A percentile compares a stretch with the other conserved stretches of the same genome.
Conservation (phyloP, 2,888 invertebrate species). For the Ormia ochracea region DNA sequence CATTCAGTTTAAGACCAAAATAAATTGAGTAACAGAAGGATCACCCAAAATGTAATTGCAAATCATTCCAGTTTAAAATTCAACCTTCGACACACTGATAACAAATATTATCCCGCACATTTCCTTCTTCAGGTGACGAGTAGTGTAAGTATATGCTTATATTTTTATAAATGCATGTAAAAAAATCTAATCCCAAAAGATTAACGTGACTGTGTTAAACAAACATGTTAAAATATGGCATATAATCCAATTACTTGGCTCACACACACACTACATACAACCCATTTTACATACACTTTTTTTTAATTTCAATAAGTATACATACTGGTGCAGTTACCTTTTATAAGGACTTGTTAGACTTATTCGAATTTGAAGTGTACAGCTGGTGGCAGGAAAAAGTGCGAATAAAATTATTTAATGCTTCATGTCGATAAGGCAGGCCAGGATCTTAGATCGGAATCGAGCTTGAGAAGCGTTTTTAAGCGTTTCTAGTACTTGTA, state of each 20-base stretch:
- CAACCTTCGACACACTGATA: no score
- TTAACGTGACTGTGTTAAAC: conserved; percentile 70
- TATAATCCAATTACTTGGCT: conserved; percentile 74
- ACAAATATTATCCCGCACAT: no score
- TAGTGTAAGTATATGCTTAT: neutral
- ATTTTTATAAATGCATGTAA: neutral
- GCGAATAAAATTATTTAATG: neutral
- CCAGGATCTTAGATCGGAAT: no score
- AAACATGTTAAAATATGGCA: conserved; percentile 67
- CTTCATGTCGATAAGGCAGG: no score
- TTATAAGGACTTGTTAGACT: no score
- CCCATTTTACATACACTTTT: neutral
- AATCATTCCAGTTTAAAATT: no score
- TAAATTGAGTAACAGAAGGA: no score
- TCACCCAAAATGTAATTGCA: no score
- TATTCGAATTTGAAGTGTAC: no score
- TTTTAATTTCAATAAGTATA: conserved; percentile 6
- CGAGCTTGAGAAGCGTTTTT: no score
- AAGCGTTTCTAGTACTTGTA: no score
- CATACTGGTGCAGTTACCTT: neutral
- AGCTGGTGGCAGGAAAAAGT: neutral
- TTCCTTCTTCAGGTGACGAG: neutral
- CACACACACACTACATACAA: conserved; percentile 14
- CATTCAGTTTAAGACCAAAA: no score
- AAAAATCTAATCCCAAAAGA: conserved; percentile 69